A percentile compares a stretch with the other conserved stretches of the same genome.
Conservation (phyloP, 2,113 vertebrate genomes). For the Prochilodus magdalenae region DNA sequence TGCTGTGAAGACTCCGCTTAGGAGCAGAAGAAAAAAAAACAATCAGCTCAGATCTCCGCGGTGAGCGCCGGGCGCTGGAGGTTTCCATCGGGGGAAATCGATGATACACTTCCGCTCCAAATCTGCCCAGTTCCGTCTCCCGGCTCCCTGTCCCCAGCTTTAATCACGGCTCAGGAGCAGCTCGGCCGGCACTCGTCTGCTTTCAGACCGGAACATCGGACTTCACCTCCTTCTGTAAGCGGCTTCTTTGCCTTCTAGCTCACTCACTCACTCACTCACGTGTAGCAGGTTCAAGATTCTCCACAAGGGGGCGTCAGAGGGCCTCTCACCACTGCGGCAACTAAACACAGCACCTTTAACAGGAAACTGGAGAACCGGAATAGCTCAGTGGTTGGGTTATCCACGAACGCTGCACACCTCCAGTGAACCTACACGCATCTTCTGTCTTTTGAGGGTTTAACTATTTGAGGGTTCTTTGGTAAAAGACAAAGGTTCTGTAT, state of each 20-base stretch:
- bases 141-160: neutral
- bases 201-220: neutral
- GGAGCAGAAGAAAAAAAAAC: conserved; percentile 2
- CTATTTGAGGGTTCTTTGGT: too few species aligned
- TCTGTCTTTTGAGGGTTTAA: too few species aligned
- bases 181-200: neutral
- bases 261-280: neutral
- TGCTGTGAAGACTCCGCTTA: conserved; percentile 49
- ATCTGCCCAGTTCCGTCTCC: neutral
- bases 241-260: neutral
- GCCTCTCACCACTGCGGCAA: too few species aligned
- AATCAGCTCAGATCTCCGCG: conserved; percentile 5
- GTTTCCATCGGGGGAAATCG: conserved; percentile 1
- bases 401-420: too few species aligned
- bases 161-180: neutral
- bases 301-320: neutral
- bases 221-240: neutral
- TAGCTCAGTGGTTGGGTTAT: too few species aligned
- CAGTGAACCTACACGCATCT: too few species aligned
- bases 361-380: too few species aligned
- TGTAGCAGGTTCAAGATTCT: neutral
- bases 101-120: neutral
- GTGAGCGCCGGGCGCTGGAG: neutral
- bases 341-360: too few species aligned
- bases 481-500: too few species aligned